Conservation (phyloP, 1,140 invertebrate species). For the Brachionus paranguensis region DNA sequence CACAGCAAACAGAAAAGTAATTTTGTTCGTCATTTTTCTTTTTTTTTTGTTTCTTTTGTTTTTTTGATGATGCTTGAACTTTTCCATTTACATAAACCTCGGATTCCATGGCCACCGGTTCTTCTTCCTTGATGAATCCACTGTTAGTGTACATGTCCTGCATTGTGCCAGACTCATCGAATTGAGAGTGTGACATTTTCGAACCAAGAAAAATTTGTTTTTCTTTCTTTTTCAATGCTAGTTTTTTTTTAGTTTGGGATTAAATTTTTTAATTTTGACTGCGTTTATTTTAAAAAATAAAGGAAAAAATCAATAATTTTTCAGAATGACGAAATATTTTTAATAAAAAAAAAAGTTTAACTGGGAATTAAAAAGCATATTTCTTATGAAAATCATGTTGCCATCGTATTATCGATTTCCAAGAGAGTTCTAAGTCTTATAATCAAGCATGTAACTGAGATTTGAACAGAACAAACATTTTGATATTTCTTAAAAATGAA, state of each 20-base stretch:
- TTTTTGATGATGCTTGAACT: background rate
- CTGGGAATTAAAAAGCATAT: background rate
- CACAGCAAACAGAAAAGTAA: background rate
- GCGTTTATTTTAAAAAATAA: background rate
- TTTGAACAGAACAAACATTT: background rate
- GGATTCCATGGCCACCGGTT: slow-evolving; percentile 28
- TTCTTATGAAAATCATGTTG: background rate
- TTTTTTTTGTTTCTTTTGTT: slow-evolving; percentile 19
- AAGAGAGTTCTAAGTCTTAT: background rate
- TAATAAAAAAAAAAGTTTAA: background rate
- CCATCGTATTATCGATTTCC: background rate
- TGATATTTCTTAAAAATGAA: background rate
- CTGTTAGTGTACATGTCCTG: background rate
- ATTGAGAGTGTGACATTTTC: slow-evolving; percentile 18
- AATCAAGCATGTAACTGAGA: background rate
- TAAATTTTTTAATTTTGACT: background rate
- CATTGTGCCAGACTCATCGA: background rate
- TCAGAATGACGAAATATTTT: background rate
- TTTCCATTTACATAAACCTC: slow-evolving; percentile 35
- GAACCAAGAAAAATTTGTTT: background rate
- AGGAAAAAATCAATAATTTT: background rate
- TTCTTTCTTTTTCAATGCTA: no score
- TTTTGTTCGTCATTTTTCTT: slow-evolving; percentile 32
- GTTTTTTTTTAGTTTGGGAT: background rate
- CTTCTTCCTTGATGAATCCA: slow-evolving; percentile 12